These are phyloP conservation scores for Sthenelais limicola DNA, from an alignment of 2,888 invertebrate genomes.

Conservation along the genomic window DNA sequence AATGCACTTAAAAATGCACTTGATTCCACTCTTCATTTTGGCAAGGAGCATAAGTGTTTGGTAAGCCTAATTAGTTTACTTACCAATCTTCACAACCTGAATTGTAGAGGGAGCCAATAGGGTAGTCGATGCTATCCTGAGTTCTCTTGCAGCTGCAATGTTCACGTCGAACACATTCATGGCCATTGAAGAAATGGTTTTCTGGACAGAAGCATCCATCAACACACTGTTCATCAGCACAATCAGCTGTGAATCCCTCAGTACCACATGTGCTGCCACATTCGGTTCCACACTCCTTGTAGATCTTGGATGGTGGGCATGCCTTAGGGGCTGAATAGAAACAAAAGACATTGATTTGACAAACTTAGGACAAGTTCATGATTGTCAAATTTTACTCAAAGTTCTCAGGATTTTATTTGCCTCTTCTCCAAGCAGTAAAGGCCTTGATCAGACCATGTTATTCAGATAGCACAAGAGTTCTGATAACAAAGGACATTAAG, in stretches of 20 bases:
- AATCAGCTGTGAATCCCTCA: constrained; percentile 27
- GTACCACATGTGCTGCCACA: constrained; percentile 39
- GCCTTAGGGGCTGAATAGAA: constrained; percentile 36
- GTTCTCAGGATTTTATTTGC: too few species aligned
- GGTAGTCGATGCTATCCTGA: constrained; percentile 43
- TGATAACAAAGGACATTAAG: too few species aligned
- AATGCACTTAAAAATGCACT: too few species aligned
- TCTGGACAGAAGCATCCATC: constrained; percentile 49
- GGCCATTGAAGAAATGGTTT: constrained; percentile 45
- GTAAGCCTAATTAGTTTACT: not conserved
- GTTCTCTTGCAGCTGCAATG: constrained; percentile 50
- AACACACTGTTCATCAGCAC: constrained; percentile 38
- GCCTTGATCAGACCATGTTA: too few species aligned
- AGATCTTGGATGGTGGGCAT: constrained; percentile 38
- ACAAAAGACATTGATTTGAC: too few species aligned
- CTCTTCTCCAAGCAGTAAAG: too few species aligned
- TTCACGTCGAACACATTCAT: constrained; percentile 47
- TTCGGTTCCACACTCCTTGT: constrained; percentile 41
- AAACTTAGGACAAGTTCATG: too few species aligned
- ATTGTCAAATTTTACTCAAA: too few species aligned
- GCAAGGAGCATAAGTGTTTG: too few species aligned
- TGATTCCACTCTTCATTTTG: too few species aligned
- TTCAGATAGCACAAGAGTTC: too few species aligned
- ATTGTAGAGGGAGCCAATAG: constrained; percentile 44
- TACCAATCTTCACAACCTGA: constrained; percentile 49